phyloP scores from a whole-genome alignment of 92 coral and sea anemone species.

The Isaurus tuberculatus region DNA sequence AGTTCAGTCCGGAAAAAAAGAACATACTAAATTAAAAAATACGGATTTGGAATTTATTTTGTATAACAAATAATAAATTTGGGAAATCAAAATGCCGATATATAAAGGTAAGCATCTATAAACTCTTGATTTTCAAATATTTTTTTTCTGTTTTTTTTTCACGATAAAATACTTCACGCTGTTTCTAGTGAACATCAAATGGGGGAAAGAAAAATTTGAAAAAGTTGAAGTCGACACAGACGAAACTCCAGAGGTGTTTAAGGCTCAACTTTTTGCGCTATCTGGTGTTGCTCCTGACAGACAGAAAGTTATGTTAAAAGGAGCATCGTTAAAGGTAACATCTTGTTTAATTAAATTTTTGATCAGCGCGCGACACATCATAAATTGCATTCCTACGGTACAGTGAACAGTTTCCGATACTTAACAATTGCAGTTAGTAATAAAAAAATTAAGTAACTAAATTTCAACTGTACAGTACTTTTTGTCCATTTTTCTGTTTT shows the following conservation, averaged over 20 bases:
- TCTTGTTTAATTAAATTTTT: not conserved
- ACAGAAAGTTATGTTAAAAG: slow-evolving; percentile 96
- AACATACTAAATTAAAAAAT: not conserved
- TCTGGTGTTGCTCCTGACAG: slow-evolving; percentile 98
- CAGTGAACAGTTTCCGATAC: no score
- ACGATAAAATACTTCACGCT: not conserved
- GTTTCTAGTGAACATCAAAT: slow-evolving; percentile 81
- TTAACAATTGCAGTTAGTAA: no score
- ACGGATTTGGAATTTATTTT: not conserved
- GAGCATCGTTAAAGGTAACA: slow-evolving; percentile 91
- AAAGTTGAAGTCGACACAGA: slow-evolving; percentile 91
- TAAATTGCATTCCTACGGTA: not conserved
- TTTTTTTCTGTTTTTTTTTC: not conserved
- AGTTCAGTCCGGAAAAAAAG: slow-evolving; percentile 1
- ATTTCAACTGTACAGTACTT: no score
- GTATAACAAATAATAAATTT: not conserved
- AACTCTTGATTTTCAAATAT: not conserved
- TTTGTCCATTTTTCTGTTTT: no score
- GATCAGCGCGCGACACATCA: not conserved
- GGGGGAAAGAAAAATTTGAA: slow-evolving; percentile 97
- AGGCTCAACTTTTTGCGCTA: slow-evolving; percentile 92
- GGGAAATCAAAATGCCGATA: slow-evolving; percentile 13
- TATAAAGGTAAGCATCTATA: slow-evolving; percentile 24
- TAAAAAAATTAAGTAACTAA: no score
- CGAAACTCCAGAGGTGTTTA: slow-evolving; percentile 91